A percentile compares a stretch with the other conserved stretches of the same genome.
Conservation (phyloP, 1,140 invertebrate species). For the Papilio aristodemus region DNA sequence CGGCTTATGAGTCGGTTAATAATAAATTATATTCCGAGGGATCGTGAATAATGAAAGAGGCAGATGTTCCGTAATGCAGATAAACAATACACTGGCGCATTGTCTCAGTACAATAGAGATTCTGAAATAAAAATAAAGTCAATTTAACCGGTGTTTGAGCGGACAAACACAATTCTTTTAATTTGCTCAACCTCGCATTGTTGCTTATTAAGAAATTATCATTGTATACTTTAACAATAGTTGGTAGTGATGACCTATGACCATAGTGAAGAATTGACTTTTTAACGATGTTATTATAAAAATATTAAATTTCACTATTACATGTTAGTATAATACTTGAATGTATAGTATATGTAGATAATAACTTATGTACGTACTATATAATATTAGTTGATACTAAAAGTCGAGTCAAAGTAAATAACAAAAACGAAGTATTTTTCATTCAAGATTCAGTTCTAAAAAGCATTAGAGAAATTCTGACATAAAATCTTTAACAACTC, state of each 20-base stretch:
- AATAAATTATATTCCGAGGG: conserved; percentile 15
- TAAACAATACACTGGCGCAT: conserved; percentile 18
- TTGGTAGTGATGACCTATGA: background rate
- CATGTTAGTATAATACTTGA: too few species aligned
- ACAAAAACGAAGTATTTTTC: too few species aligned
- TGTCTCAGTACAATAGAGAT: conserved; percentile 16
- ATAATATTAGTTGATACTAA: too few species aligned
- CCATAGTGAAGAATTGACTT: background rate
- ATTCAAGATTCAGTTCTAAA: too few species aligned
- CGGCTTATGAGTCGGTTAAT: conserved; percentile 15
- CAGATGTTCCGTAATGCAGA: conserved; percentile 23
- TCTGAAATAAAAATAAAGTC: conserved; percentile 19
- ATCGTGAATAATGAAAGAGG: conserved; percentile 7
- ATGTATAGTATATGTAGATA: too few species aligned
- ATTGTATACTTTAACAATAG: conserved; percentile 6
- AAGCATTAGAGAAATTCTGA: background rate
- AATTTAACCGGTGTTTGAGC: conserved; percentile 18
- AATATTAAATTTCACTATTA: too few species aligned
- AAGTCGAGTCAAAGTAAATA: too few species aligned
- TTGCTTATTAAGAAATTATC: conserved; percentile 8
- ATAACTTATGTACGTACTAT: too few species aligned
- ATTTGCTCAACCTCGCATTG: background rate
- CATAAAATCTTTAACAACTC: background rate
- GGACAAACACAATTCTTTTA: conserved; percentile 17
- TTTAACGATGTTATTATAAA: background rate